Conservation (phyloP, 2,113 vertebrate species). For the Xyliphius kryptos region DNA sequence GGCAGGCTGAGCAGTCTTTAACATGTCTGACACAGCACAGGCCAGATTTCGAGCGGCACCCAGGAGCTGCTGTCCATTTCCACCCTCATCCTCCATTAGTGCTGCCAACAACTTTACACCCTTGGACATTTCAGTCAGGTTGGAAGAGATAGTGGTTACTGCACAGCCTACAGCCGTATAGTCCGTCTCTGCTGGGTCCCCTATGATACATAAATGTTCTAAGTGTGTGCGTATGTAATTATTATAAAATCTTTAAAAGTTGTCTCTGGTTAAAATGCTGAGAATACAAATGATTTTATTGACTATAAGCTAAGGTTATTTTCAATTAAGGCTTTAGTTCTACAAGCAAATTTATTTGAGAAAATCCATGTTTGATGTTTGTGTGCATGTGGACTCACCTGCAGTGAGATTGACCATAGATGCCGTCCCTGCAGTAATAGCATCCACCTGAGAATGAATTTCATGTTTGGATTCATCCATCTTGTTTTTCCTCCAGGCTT, state of each 20-base stretch:
- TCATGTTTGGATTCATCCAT: slow-evolving; percentile 98
- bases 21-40: slow-evolving; percentile 81
- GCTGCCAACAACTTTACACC: slow-evolving; percentile 90
- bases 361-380: no score
- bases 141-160: slow-evolving; percentile 94
- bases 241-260: no score
- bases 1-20: slow-evolving; percentile 90
- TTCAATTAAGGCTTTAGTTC: no score
- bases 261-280: no score
- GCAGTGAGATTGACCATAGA: slow-evolving; percentile 95
- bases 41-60: slow-evolving; percentile 91
- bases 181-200: slow-evolving; percentile 92
- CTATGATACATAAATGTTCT: no score
- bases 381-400: no score
- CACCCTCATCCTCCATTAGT: slow-evolving; percentile 90
- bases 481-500: slow-evolving; percentile 96
- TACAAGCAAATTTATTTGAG: no score
- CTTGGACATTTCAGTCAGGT: no score
- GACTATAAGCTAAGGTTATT: no score
- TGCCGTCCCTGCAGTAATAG: slow-evolving; percentile 93
- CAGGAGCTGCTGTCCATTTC: slow-evolving; percentile 82
- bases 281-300: no score
- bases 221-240: no score
- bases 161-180: slow-evolving; percentile 96
- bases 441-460: no score